Percentiles rank a stretch among this genome's conserved stretches.
Evolutionary conservation across 1,140 invertebrate genomes (phyloP).

Genomic region (Drosophila erecta): DNA sequence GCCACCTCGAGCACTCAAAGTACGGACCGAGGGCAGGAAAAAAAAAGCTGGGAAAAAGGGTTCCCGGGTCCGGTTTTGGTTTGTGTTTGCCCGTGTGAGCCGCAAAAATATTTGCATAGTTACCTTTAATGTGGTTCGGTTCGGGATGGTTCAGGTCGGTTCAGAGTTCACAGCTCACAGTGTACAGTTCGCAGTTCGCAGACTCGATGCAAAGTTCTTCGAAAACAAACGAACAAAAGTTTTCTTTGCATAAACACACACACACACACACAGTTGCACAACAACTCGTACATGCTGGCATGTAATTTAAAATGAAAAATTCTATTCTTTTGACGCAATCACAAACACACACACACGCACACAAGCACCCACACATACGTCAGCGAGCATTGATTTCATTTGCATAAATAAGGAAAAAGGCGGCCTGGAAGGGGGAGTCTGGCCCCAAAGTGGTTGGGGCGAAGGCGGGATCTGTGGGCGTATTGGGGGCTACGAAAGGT

Average conservation of each 20-base stretch:
- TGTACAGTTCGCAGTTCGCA: slow-evolving; percentile 7
- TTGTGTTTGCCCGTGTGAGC: slow-evolving; percentile 68
- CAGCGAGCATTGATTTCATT: slow-evolving; percentile 78
- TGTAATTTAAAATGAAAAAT: slow-evolving; percentile 79
- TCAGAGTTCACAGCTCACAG: slow-evolving; percentile 9
- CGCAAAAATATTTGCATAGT: slow-evolving; percentile 84
- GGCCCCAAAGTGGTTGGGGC: not conserved
- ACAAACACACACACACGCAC: slow-evolving; percentile 22
- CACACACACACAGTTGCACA: slow-evolving; percentile 20
- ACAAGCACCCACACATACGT: slow-evolving; percentile 1
- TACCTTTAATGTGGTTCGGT: slow-evolving; percentile 83
- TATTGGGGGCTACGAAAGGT: not conserved
- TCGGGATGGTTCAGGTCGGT: slow-evolving; percentile 13
- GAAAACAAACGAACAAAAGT: slow-evolving; percentile 77
- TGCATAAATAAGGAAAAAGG: slow-evolving; percentile 69
- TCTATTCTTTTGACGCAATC: slow-evolving; percentile 76
- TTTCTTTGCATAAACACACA: slow-evolving; percentile 52
- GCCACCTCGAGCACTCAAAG: slow-evolving; percentile 34
- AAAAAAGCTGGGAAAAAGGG: slow-evolving; percentile 38
- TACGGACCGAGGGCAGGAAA: not conserved
- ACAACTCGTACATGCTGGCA: slow-evolving; percentile 16
- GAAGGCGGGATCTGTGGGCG: not conserved
- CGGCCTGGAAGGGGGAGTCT: slow-evolving; percentile 2
- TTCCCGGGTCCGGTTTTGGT: slow-evolving; percentile 31
- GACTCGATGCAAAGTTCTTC: slow-evolving; percentile 58